These are phyloP conservation scores for Callinectes sapidus DNA, from an alignment of 2,888 invertebrate genomes.

Conservation along the genomic window DNA sequence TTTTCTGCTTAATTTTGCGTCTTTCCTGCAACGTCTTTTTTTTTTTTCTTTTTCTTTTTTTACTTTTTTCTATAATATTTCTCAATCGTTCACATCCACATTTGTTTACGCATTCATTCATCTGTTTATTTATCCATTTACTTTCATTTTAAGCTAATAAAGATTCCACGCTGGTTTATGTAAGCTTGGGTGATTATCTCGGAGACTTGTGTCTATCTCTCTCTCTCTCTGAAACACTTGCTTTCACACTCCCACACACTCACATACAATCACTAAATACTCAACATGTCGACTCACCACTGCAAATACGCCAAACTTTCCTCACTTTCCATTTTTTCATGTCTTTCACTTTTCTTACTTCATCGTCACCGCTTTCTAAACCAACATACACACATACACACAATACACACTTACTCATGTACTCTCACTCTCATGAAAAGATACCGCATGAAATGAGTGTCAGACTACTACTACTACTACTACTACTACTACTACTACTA, in stretches of 20 bases:
- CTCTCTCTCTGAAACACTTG: no score
- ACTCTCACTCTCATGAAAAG: background rate
- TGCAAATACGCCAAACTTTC: background rate
- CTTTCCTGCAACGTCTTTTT: no score
- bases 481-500: constrained; percentile 2
- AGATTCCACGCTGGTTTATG: no score
- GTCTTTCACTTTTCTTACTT: background rate
- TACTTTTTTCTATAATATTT: no score
- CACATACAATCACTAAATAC: background rate
- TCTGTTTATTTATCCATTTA: background rate
- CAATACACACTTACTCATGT: background rate
- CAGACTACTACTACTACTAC: background rate
- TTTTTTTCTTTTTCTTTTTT: no score
- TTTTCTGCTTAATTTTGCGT: no score
- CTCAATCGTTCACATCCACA: background rate
- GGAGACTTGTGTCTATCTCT: background rate
- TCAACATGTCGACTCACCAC: background rate
- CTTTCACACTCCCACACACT: background rate
- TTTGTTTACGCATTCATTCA: background rate
- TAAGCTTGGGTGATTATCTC: no score
- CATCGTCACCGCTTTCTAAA: constrained; percentile 1
- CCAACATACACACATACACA: background rate
- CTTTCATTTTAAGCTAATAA: background rate
- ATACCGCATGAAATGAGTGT: background rate
- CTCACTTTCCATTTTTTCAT: constrained; percentile 17